Evolutionary conservation across 2,888 invertebrate species (phyloP).

Genomic region (Drosophila prostipennis): DNA sequence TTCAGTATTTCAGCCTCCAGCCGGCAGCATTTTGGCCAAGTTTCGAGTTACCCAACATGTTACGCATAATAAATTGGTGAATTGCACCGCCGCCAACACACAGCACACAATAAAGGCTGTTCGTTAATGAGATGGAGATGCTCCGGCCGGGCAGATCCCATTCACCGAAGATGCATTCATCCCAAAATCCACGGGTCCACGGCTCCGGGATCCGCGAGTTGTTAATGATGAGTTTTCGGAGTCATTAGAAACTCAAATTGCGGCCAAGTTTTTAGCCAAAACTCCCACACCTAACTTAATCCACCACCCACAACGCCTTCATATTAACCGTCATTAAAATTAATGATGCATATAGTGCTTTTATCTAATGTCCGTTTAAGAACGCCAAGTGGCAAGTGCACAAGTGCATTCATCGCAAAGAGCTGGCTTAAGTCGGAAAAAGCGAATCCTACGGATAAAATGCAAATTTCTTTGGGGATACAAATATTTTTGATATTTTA

Average conservation of each 20-base stretch:
- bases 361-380: slow-evolving; percentile 1
- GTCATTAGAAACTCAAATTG: slow-evolving; percentile 48
- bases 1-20: slow-evolving; percentile 9
- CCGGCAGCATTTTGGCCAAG: slow-evolving; percentile 30
- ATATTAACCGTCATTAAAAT: slow-evolving; percentile 71
- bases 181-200: neutral
- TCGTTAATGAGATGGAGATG: slow-evolving; percentile 42
- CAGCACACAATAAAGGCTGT: neutral
- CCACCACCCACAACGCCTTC: slow-evolving; percentile 2
- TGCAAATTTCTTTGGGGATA: neutral
- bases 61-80: slow-evolving; percentile 73
- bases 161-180: slow-evolving; percentile 26
- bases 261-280: slow-evolving; percentile 37
- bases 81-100: slow-evolving; percentile 35
- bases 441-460: neutral
- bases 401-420: neutral
- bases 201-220: neutral
- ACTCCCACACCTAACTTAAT: neutral
- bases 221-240: slow-evolving; percentile 36
- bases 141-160: slow-evolving; percentile 3
- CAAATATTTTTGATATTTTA: too few species aligned
- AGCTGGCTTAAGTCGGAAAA: too few species aligned
- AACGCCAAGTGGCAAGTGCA: slow-evolving; percentile 8
- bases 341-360: slow-evolving; percentile 62
- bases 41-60: slow-evolving; percentile 66